Percentiles rank a stretch among this genome's conserved stretches.
phyloP scores from a whole-genome alignment of 1,140 invertebrate genomes.

The Helicoverpa armigera region DNA sequence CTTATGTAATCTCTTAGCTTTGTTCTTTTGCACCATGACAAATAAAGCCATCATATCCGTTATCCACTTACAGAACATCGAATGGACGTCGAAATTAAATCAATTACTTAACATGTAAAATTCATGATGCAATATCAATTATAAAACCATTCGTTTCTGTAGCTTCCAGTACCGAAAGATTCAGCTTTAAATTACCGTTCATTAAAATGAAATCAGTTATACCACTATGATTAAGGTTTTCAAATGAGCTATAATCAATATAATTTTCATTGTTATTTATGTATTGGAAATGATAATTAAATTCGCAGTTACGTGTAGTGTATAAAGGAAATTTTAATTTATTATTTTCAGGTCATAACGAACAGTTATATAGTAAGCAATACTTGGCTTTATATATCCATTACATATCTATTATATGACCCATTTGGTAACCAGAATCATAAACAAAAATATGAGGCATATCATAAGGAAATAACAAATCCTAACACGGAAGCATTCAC shows the following conservation, averaged over 20 bases:
- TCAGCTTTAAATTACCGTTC: background rate
- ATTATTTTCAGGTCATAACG: too few species aligned
- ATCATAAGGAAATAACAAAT: too few species aligned
- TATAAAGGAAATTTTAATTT: too few species aligned
- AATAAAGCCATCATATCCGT: too few species aligned
- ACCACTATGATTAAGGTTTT: slow-evolving; percentile 1
- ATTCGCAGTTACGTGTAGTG: too few species aligned
- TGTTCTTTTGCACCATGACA: too few species aligned
- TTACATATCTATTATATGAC: too few species aligned
- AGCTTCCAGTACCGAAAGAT: background rate
- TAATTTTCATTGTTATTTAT: background rate
- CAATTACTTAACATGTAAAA: slow-evolving; percentile 1
- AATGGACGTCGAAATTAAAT: background rate
- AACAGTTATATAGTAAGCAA: too few species aligned
- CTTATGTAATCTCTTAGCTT: too few species aligned
- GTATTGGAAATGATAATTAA: background rate
- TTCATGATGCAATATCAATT: slow-evolving; percentile 7
- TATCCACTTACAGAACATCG: background rate
- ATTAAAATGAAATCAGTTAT: slow-evolving; percentile 10
- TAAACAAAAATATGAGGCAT: too few species aligned
- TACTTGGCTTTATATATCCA: too few species aligned
- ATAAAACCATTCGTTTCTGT: background rate
- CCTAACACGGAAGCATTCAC: background rate
- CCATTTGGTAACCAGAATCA: too few species aligned
- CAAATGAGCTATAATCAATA: background rate